phyloP scores from a whole-genome alignment of 2,888 invertebrate genomes.

The Drosophila rellima region DNA sequence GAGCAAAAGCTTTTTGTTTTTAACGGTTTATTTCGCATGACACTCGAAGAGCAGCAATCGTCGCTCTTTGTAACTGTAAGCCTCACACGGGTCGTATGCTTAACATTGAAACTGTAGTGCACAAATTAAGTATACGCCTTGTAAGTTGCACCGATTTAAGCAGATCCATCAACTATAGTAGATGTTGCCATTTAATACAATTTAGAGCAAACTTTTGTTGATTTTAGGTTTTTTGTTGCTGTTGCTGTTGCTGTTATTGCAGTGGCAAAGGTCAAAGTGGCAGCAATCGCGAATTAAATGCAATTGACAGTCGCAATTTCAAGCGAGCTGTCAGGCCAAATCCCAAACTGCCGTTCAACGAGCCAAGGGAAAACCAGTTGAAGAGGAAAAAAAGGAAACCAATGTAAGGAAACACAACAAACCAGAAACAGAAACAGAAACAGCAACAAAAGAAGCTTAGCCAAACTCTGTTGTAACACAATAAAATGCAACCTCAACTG shows the following conservation, averaged over 20 bases:
- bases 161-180: neutral
- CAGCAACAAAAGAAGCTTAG: conserved; percentile 40
- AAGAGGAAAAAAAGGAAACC: conserved; percentile 24
- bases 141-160: neutral
- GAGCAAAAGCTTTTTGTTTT: conserved; percentile 71
- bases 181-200: conserved; percentile 16
- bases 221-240: conserved; percentile 8
- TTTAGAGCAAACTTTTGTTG: conserved; percentile 26
- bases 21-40: conserved; percentile 72
- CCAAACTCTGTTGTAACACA: conserved; percentile 75
- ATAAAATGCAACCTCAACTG: conserved; percentile 80
- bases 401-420: conserved; percentile 22
- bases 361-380: conserved; percentile 26
- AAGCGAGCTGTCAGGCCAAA: conserved; percentile 82
- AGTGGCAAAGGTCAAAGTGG: conserved; percentile 68
- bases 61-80: conserved; percentile 73
- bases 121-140: conserved; percentile 13
- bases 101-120: conserved; percentile 10
- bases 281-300: conserved; percentile 81
- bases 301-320: conserved; percentile 85
- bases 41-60: conserved; percentile 50
- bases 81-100: conserved; percentile 39
- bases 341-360: conserved; percentile 75
- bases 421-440: conserved; percentile 16
- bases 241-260: conserved; percentile 13